These are phyloP conservation scores for Embiotoca jacksoni DNA, from an alignment of 2,113 vertebrate species.

Conservation along the genomic window DNA sequence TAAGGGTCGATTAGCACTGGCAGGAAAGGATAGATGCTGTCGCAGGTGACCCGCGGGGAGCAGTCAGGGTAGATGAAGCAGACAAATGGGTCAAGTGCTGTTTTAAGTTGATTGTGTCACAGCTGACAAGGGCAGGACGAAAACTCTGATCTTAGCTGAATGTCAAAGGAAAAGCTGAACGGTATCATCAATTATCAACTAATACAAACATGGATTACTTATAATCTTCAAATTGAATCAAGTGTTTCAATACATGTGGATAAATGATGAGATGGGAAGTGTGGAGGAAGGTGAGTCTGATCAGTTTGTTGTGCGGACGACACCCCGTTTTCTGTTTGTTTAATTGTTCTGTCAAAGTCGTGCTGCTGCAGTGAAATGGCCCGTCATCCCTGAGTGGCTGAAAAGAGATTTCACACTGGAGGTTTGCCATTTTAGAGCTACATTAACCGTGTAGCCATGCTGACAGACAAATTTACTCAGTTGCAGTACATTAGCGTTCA, in stretches of 20 bases:
- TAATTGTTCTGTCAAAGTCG: constrained; percentile 64
- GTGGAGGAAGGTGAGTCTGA: constrained; percentile 7
- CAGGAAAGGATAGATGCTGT: constrained; percentile 44
- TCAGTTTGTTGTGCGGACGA: neutral
- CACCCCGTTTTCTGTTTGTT: constrained; percentile 32
- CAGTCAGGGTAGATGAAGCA: constrained; percentile 54
- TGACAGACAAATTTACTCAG: constrained; percentile 72
- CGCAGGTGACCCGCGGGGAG: constrained; percentile 47
- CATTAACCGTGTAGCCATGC: constrained; percentile 73
- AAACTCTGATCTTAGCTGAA: constrained; percentile 13
- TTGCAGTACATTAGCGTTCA: constrained; percentile 74
- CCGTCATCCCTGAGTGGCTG: constrained; percentile 72
- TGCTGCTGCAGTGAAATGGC: constrained; percentile 61
- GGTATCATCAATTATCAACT: neutral
- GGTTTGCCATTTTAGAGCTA: constrained; percentile 74
- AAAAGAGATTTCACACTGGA: constrained; percentile 76
- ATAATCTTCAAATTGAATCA: neutral
- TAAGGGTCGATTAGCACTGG: constrained; percentile 45
- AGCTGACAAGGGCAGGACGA: constrained; percentile 36
- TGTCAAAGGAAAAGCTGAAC: constrained; percentile 5
- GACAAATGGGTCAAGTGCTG: constrained; percentile 53
- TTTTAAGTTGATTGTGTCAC: constrained; percentile 54
- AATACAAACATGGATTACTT: neutral
- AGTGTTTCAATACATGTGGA: neutral
- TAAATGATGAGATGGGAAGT: neutral